These are phyloP conservation scores for Connochaetes taurinus DNA, from an alignment of 2,113 vertebrate species.

Conservation along the genomic window DNA sequence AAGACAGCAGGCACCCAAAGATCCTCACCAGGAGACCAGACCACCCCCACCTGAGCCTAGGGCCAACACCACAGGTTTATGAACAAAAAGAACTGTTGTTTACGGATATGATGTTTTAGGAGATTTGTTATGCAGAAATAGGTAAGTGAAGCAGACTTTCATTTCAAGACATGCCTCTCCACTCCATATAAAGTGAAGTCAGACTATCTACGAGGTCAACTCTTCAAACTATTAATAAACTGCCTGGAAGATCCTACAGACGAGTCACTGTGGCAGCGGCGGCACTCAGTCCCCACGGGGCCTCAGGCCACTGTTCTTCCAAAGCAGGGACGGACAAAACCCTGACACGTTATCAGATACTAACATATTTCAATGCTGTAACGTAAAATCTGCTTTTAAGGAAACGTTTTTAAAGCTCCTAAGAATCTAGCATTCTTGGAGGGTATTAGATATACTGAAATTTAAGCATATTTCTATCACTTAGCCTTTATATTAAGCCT, in stretches of 20 bases:
- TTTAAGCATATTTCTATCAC: not conserved
- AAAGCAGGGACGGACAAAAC: not conserved
- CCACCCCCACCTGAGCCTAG: not conserved
- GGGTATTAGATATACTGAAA: not conserved
- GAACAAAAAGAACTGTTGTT: not conserved
- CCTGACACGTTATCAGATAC: not conserved
- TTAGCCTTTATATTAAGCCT: not conserved
- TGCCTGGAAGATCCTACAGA: not conserved
- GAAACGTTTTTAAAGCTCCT: not conserved
- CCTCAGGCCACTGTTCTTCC: not conserved
- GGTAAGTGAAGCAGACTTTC: not conserved
- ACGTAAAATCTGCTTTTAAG: not conserved
- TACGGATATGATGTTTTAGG: not conserved
- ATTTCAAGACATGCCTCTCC: not conserved
- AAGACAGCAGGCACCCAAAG: not conserved
- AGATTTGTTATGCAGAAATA: not conserved
- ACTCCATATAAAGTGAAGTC: not conserved
- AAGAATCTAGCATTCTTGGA: not conserved
- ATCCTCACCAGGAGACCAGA: not conserved
- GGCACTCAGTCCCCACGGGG: not conserved
- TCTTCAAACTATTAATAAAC: not conserved
- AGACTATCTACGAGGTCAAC: not conserved
- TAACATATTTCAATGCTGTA: not conserved
- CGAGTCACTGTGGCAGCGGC: not conserved
- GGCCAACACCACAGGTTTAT: not conserved